Conservation (phyloP, 2,888 invertebrate genomes). For the Diarsia mendica region DNA sequence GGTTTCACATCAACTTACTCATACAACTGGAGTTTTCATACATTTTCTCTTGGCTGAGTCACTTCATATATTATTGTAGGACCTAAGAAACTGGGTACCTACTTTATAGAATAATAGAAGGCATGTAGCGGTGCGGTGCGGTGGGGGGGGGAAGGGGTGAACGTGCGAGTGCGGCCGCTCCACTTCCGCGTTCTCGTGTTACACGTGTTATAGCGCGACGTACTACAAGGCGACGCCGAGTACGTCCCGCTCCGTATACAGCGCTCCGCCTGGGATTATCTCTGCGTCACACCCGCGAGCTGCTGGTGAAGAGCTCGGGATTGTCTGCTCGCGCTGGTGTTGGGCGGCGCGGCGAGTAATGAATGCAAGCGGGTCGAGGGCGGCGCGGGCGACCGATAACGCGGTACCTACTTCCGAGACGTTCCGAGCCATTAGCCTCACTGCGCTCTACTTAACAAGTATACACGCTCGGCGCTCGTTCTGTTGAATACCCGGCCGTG, state of each 20-base stretch:
- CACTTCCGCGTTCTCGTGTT: slow-evolving; percentile 62
- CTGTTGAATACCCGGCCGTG: slow-evolving; percentile 36
- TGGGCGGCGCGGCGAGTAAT: slow-evolving; percentile 59
- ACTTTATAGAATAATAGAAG: slow-evolving; percentile 5
- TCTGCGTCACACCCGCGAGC: slow-evolving; percentile 33
- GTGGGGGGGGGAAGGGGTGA: not conserved
- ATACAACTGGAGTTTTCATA: not conserved
- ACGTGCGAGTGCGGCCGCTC: slow-evolving; percentile 35
- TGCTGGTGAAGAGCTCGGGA: not conserved
- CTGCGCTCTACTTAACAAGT: slow-evolving; percentile 74
- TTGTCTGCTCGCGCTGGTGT: slow-evolving; percentile 8
- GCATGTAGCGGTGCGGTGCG: not conserved
- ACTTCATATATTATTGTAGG: not conserved
- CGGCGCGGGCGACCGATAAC: slow-evolving; percentile 74
- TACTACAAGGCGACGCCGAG: slow-evolving; percentile 17
- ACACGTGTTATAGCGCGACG: slow-evolving; percentile 24
- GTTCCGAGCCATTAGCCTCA: slow-evolving; percentile 86
- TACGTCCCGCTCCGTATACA: slow-evolving; percentile 30
- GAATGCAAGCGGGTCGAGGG: slow-evolving; percentile 80
- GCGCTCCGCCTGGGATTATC: slow-evolving; percentile 9
- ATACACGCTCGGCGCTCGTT: slow-evolving; percentile 51
- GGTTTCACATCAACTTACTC: not conserved
- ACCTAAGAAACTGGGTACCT: not conserved
- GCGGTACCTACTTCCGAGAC: slow-evolving; percentile 81
- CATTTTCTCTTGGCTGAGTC: slow-evolving; percentile 17